A percentile compares a stretch with the other conserved stretches of the same genome.
phyloP scores from a whole-genome alignment of 2,888 invertebrate genomes.

The Drosophila histrio region DNA sequence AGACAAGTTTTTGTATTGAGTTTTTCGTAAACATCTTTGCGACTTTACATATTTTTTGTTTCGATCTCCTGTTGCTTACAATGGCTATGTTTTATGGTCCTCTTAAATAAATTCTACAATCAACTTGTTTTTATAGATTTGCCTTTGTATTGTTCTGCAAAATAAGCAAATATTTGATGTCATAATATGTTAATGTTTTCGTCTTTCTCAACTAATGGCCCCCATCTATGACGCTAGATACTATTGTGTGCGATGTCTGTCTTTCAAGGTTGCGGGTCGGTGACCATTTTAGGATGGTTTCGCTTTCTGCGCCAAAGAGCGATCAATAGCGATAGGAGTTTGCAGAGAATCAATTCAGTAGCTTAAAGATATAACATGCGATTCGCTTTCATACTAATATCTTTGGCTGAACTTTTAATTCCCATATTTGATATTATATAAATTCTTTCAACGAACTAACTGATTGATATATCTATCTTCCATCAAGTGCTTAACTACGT shows the following conservation, averaged over 20 bases:
- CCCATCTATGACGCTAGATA: conserved; percentile 6
- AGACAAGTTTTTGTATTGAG: conserved; percentile 51
- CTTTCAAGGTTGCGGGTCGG: conserved; percentile 33
- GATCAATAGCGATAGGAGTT: neutral
- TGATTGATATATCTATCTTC: conserved; percentile 1
- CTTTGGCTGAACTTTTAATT: neutral
- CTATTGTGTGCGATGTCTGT: conserved; percentile 40
- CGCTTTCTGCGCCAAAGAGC: conserved; percentile 19
- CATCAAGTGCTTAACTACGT: conserved; percentile 33
- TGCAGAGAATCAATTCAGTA: neutral
- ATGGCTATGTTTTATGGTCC: conserved; percentile 29
- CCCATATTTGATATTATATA: neutral
- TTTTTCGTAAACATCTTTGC: conserved; percentile 7
- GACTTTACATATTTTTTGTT: conserved; percentile 27
- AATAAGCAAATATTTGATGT: conserved; percentile 40
- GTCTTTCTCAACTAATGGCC: conserved; percentile 9
- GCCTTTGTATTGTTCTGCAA: conserved; percentile 32
- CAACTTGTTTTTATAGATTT: conserved; percentile 21
- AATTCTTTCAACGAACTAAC: neutral
- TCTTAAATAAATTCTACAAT: conserved; percentile 53
- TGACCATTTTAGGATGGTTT: conserved; percentile 25
- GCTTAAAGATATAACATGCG: too few species aligned
- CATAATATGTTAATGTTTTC: conserved; percentile 60
- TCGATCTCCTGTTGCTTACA: conserved; percentile 31
- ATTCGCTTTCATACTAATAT: neutral